Evolutionary conservation across 30 jellyfish, hydroid and myxozoan genomes (phyloP).

Genomic region (Aurelia aurita): DNA sequence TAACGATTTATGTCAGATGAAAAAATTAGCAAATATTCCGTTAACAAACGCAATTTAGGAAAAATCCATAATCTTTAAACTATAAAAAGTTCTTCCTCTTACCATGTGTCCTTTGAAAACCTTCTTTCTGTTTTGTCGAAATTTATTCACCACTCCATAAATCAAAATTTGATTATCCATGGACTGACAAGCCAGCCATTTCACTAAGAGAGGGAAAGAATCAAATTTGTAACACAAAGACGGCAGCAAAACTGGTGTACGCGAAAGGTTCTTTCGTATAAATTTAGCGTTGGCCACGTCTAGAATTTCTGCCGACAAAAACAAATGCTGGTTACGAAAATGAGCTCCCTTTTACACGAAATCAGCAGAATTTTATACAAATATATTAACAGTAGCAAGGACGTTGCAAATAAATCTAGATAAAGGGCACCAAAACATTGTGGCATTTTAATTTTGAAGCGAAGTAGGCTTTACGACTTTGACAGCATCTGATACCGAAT

Average conservation of each 20-base stretch:
- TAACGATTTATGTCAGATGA: too few species aligned
- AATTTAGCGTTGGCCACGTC: too few species aligned
- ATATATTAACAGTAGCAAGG: neutral
- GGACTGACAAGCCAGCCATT: conserved; percentile 99
- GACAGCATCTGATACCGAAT: too few species aligned
- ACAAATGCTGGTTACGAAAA: too few species aligned
- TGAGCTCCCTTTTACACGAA: too few species aligned
- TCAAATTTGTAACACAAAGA: neutral
- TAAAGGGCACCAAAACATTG: too few species aligned
- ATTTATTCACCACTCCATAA: conserved; percentile 80
- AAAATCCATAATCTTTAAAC: neutral
- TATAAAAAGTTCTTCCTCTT: neutral
- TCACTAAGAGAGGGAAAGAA: conserved; percentile 40
- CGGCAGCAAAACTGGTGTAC: too few species aligned
- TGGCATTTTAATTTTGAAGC: too few species aligned
- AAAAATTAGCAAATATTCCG: neutral
- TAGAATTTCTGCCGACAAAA: too few species aligned
- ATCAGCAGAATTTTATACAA: too few species aligned
- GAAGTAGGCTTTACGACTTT: too few species aligned
- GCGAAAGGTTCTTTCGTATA: too few species aligned
- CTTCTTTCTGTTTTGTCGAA: conserved; percentile 92
- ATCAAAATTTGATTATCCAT: conserved; percentile 96
- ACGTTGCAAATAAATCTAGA: neutral
- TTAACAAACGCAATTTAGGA: neutral
- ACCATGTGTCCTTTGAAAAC: conserved; percentile 98